Base-by-base conservation (phyloP, 2,113 vertebrate genomes). In the Scalopus aquaticus region DNA sequence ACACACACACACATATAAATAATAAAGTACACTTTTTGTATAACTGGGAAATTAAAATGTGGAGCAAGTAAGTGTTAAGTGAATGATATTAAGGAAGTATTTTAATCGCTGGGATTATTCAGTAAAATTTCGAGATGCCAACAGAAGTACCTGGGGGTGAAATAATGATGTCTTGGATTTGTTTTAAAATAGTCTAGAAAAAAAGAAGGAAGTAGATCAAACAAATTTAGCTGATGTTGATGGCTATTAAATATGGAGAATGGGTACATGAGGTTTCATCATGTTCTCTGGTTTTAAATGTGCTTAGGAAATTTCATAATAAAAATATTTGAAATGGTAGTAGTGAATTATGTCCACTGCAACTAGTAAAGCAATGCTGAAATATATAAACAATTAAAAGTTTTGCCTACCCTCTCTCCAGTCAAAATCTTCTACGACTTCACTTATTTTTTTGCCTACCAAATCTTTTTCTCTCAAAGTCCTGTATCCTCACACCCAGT, bases 341-440 rank as follows among this genome's bases (percentile, higher is more conserved):
- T 86, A 91, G 13, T 76, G 35, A 69, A 83, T 26, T 95, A n/a
- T 37, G 58, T 85, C 82, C n/a, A 74, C 15, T 89, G 35, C 26
- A 93, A 76, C 30, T 30, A 87, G 62, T 89, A 83, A 69, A 89
- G 90, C 20, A 72, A 46, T 67, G 24, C n/a, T 74, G 78, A 88
- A 86, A n/a, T 93, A 19, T 83, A 70, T 86, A 70, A 87, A 82
- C 35, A 77, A 93, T 94, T 89, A 44, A 80, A 94, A 88, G 30
- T 70, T 78, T 93, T 95, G 28, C 11, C 16, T 83, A 64, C 8
- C 26, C 28, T 78, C 15, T 89, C n/a, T 64, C 35, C 4, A 62
- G 56, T 88, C 11, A 65, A 46, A 89, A 32, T 74, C 42, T 64
- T 51, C 6, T 54, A n/a, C 0, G 30, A 30, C 44, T 39, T 76